Evolutionary conservation across 2,113 vertebrate genomes (phyloP), one percentile per base, ranked within the genome.

Genomic region (Ailurus styani): DNA sequence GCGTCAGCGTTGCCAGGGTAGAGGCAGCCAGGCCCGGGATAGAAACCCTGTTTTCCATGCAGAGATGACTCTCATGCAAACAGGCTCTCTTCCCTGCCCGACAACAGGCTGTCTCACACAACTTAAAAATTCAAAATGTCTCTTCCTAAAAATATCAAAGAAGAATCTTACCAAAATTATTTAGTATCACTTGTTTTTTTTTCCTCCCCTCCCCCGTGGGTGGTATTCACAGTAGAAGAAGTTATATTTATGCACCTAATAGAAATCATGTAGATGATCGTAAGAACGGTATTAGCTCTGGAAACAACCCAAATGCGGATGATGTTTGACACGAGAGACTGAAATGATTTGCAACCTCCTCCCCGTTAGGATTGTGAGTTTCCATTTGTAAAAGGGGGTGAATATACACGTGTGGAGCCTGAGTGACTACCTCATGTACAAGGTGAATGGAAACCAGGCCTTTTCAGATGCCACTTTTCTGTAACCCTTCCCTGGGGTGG

Each of bases 171-270:
- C 73, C 94, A 75, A 98, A 98, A 97, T 96, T 29, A 23, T 64
- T 92, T 97, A 95, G 93, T 97, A 97, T 95, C 94, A 73, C 96
- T 98, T 96, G 57, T 96, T 97, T 97, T 97, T 87, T 93, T 17
- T 66, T 15, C 12, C 42, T 29, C 54, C 25, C 11, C 20, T 17
- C 42, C 73, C 79, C 95, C 78, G 86, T 96, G 98, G 96, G 97
- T 98, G 97, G 95, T 96, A 97, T 97, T 98, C 95, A 96, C 97
- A 96, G 98, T 97, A 96, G 97, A 97, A 84, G 94, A 98, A 95
- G 96, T 92, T 95, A 94, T 93, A 97, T 93, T 70, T 96, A 91
- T 95, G 95, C 75, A 90, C 97, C 96, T 88, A 87, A 90, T 5
- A 97, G 98, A 98, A 98, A 97, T 70, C 95, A 97, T 96, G 55